Conservation (phyloP, 1,140 invertebrate genomes). For the Diuraphis noxia region DNA sequence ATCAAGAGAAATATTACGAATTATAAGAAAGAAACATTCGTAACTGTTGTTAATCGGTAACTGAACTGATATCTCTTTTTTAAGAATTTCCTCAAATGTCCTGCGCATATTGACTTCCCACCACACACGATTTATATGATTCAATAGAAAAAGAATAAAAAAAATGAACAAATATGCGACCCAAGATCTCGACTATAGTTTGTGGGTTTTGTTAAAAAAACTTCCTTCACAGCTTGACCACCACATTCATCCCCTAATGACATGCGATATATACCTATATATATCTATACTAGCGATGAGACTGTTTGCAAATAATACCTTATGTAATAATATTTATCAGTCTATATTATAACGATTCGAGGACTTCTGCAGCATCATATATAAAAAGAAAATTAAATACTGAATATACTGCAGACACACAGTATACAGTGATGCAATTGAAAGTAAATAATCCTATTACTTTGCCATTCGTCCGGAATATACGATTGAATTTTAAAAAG, state of each 20-base stretch:
- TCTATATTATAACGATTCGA: conserved; percentile 27
- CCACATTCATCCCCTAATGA: conserved; percentile 52
- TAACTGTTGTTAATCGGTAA: conserved; percentile 42
- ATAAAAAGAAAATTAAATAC: conserved; percentile 18
- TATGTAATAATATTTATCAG: neutral
- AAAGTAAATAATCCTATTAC: conserved; percentile 12
- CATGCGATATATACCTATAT: neutral
- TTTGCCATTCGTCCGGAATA: neutral
- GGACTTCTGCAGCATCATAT: neutral
- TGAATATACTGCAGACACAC: neutral
- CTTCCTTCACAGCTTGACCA: conserved; percentile 52
- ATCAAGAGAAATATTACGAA: neutral
- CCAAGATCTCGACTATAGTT: conserved; percentile 44
- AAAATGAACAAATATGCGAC: conserved; percentile 46
- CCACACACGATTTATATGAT: conserved; percentile 32
- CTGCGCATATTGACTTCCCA: conserved; percentile 48
- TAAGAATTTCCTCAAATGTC: conserved; percentile 24
- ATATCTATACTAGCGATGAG: neutral
- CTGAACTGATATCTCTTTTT: conserved; percentile 43
- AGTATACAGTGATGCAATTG: conserved; percentile 6
- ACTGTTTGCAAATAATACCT: conserved; percentile 32
- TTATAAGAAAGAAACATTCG: conserved; percentile 21
- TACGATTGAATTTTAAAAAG: neutral
- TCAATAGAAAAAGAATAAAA: conserved; percentile 24
- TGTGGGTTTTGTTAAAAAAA: conserved; percentile 34